Evolutionary conservation across 2,797 vertebrate genomes (phyloP), one percentile per base, ranked within the genome.

Genomic region (Peromyscus nudipes): DNA sequence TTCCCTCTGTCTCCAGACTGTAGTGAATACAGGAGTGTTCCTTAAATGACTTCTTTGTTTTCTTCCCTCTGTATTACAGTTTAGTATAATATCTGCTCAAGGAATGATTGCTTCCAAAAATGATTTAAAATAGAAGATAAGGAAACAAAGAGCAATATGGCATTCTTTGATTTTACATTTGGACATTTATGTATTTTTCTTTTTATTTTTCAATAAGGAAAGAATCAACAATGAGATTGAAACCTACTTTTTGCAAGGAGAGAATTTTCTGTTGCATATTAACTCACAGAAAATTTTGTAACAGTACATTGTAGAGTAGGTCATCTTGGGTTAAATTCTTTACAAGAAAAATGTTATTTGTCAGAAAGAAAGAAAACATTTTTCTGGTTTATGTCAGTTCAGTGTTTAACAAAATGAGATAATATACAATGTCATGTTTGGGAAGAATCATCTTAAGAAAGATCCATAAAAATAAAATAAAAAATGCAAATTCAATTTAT

Each of bases 331-430:
- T 96, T 46, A 77, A 17, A 76, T 62, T 86, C 64, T 87, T 88
- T 52, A 12, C 21, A 52, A 16, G 16, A 21, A 43, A 92, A 65
- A 89, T 4, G 16, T 7, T 73, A 65, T 77, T 95, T 88, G 62
- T 55, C 85, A 31, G 71, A 82, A 95, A 69, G 37, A 94, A 90
- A 69, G 43, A 90, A 92, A 84, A 49, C 1, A 23, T 64, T 94
- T 87, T 65, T 91, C 71, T 81, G 77, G 6, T 43, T 96, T 46
- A 76, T 71, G 65, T 57, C 34, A 94, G 88, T 43, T 69, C 23
- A 90, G 37, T 73, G 76, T 94, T 94, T 67, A 52, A 57, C 10
- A 85, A 62, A 71, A 77, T 65, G n/a, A 90, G 9, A 52, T 95
- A 65, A 92, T 89, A 94, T 62, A 17, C 37, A 62, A 62, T 82